Base-by-base conservation (phyloP, 1,140 invertebrate species). In the Procambarus virginalis region DNA sequence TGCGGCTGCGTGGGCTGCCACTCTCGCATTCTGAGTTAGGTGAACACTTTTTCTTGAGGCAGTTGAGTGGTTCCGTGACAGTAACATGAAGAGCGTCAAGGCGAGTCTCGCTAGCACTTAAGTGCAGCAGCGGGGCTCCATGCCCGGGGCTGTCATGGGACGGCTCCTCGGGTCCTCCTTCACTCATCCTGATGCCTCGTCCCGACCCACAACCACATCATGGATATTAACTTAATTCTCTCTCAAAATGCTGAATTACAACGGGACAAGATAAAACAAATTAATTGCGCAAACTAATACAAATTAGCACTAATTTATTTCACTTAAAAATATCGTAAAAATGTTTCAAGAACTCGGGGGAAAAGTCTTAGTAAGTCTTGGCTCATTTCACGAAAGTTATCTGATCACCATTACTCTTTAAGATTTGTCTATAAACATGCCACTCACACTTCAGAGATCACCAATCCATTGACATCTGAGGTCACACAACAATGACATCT, bases 11-110 rank as follows among this genome's bases (percentile, higher is more conserved):
- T 10, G 78, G 84, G 22, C 73, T 86, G 14, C 80, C 49, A 46
- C 84, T 70, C n/a, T 22, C 77, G 46, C 22, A 46, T 10, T 83
- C 85, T 14, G 79, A n/a, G 51, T 10, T 49, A 9, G 76, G 34
- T 3, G 70, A 14, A 48, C 84, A 55, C 70, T 84, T 91, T 73
- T 81, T 91, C 80, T 58, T 88, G 60, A 79, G 51, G 75, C 34
- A 60, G 73, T 58, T 78, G n/a, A 89, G 70, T 22, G 88, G 88
- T 51, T 89, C 81, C 20, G 55, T 89, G 17, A 77, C 75, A 45
- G 88, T 82, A 6, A 89, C 14, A 8, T 89, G 88, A 17, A 89
- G 75, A 20, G 86, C 12, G 34, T 83, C 75, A 20, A 83, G 88
- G 49, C 49, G 48, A 14, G 60, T 46, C 55, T 80, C 80, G 77